phyloP scores from a whole-genome alignment of 2,113 vertebrate species.

The Hoplias malabaricus region DNA sequence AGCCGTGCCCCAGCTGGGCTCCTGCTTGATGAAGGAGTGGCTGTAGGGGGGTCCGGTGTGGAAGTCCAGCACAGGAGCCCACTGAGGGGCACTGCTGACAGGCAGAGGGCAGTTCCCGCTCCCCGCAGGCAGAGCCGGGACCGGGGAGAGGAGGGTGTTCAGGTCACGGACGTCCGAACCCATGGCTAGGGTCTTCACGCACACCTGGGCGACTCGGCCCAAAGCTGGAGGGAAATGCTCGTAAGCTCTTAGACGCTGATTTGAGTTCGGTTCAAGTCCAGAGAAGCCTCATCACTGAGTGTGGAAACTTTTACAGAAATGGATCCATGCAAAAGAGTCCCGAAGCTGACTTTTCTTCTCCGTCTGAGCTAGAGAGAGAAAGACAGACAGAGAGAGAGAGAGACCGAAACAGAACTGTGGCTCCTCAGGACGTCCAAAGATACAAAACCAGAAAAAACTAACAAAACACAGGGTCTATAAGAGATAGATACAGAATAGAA shows the following conservation, averaged over 20 bases:
- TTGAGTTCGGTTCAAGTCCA: conserved; percentile 49
- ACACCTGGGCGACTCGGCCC: conserved; percentile 21
- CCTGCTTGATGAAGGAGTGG: conserved; percentile 98
- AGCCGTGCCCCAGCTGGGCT: conserved; percentile 88
- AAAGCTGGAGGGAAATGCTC: neutral
- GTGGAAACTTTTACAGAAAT: neutral
- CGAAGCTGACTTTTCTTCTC: neutral
- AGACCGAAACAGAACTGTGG: too few relatives aligned
- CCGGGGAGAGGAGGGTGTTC: conserved; percentile 85
- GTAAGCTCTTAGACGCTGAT: neutral
- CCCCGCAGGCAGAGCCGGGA: conserved; percentile 76
- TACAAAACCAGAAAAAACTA: too few relatives aligned
- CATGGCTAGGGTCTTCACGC: conserved; percentile 70
- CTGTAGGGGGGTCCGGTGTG: conserved; percentile 84
- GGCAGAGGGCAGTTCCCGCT: conserved; percentile 80
- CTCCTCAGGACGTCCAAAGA: too few relatives aligned
- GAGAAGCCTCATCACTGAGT: conserved; percentile 56
- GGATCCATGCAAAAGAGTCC: conserved; percentile 11
- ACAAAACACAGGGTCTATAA: too few relatives aligned
- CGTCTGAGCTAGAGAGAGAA: neutral
- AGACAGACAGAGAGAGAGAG: neutral
- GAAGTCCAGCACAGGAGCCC: conserved; percentile 94
- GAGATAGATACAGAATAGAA: neutral
- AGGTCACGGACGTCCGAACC: conserved; percentile 92
- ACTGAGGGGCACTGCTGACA: conserved; percentile 88